Base-by-base conservation (phyloP, 1,140 invertebrate genomes). In the Drosophila aff. region DNA sequence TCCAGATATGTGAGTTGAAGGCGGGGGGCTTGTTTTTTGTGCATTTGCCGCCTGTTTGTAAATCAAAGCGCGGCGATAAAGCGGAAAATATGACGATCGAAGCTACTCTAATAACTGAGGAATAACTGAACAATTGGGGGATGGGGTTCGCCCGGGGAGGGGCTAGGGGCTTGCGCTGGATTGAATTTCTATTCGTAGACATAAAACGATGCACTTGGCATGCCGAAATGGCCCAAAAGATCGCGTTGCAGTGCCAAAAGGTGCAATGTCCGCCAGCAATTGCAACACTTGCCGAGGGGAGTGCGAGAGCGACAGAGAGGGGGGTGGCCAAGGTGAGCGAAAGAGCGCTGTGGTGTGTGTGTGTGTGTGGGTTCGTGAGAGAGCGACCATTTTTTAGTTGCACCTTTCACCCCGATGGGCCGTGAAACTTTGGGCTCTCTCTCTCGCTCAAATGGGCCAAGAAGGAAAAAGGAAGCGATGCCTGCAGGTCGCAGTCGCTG, bases 101-200 rank as follows among this genome's bases (percentile, higher is more conserved):
- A 78, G 58, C 63, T 68, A 79, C 76, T 79, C 76, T 79, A 79
- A 79, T 79, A 79, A 78, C 74, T 43, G 43, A 55, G 47, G 18
- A 69, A 26, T 53, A 43, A 62, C n/a, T 10, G 55, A 57, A 26
- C 21, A 55, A 38, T 36, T 67, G 41, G 23, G 44, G 13, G 10
- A 15, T 26, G 11, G 13, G 4, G 15, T 1, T 7, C 15, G 4
- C 6, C 5, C 11, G 33, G 33, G 18, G 9, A 38, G 15, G 46
- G 60, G 47, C 3, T 28, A 38, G 21, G 57, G 44, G 36, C 18
- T 28, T 18, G 23, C 2, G 3, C 16, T 61, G 71, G 65, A 90
- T 89, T 89, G 63, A 89, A 89, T 89, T 89, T 90, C 84, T 89
- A 90, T 84, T 57, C 84, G 84, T 89, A 87, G 85, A 87, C 84